Conservation (phyloP, 2,888 invertebrate genomes). For the Caenorhabditis drosophilae region DNA sequence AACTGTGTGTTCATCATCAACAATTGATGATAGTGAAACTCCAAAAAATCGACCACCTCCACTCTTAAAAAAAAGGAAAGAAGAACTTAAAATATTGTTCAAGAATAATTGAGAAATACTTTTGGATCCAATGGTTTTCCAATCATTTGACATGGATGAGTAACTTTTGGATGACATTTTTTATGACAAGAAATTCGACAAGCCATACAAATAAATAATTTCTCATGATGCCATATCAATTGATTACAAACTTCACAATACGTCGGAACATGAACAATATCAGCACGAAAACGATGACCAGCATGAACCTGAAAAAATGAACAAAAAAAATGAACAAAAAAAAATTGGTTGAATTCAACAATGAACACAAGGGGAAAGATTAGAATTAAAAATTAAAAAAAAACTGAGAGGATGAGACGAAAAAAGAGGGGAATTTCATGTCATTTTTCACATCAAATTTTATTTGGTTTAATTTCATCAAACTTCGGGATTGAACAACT, state of each 20-base stretch:
- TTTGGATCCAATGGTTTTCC: conserved; percentile 29
- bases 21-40: conserved; percentile 79
- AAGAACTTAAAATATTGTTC: background rate
- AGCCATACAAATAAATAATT: conserved; percentile 73
- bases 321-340: conserved; percentile 1
- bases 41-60: conserved; percentile 78
- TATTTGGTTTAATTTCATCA: no score
- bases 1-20: conserved; percentile 67
- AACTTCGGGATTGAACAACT: no score
- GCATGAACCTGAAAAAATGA: conserved; percentile 74
- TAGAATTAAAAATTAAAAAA: no score
- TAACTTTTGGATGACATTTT: conserved; percentile 84
- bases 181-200: conserved; percentile 91
- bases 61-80: conserved; percentile 27
- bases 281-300: conserved; percentile 84
- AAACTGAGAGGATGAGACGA: no score
- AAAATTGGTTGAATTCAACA: no score
- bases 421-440: no score
- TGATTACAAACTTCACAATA: conserved; percentile 86
- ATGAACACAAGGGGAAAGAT: no score
- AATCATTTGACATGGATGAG: conserved; percentile 63
- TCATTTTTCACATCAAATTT: no score
- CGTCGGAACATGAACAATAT: conserved; percentile 92
- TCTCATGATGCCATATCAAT: conserved; percentile 91
- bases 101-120: conserved; percentile 6